Conservation (phyloP, 2,113 vertebrate genomes). For the Setophaga coronata region DNA sequence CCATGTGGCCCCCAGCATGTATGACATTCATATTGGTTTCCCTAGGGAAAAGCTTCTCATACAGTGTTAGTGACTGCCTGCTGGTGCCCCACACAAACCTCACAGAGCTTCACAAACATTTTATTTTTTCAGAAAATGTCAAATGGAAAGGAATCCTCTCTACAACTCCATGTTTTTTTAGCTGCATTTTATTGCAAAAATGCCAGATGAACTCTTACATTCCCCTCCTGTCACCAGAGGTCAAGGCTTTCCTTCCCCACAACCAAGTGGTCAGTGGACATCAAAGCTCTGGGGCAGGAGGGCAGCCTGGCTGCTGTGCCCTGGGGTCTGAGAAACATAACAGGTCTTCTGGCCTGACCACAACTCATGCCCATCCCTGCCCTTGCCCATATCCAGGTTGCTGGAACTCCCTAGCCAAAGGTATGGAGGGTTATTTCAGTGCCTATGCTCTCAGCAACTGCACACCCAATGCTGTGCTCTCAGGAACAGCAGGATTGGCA, state of each 20-base stretch:
- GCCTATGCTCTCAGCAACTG: neutral
- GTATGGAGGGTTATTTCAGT: neutral
- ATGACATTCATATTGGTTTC: neutral
- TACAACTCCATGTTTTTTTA: neutral
- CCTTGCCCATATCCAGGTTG: fast-evolving
- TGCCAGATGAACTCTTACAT: neutral
- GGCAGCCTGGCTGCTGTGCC: neutral
- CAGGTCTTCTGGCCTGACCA: neutral
- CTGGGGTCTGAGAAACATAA: neutral
- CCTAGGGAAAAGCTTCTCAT: neutral
- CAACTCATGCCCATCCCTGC: neutral
- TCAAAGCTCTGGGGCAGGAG: neutral
- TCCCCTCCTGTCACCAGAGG: neutral
- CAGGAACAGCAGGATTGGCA: neutral
- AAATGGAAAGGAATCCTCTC: neutral
- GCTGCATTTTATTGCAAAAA: neutral
- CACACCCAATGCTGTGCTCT: neutral
- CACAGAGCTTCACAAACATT: neutral
- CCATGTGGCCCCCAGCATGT: neutral
- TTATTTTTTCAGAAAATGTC: neutral
- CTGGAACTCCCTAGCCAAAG: neutral
- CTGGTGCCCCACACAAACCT: neutral
- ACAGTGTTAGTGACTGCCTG: neutral
- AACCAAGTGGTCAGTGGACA: neutral
- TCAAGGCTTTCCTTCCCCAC: neutral